Percentiles rank a stretch among this genome's conserved stretches.
Evolutionary conservation across 2,888 invertebrate species (phyloP).

Genomic region (Lasioglossum lativentre): DNA sequence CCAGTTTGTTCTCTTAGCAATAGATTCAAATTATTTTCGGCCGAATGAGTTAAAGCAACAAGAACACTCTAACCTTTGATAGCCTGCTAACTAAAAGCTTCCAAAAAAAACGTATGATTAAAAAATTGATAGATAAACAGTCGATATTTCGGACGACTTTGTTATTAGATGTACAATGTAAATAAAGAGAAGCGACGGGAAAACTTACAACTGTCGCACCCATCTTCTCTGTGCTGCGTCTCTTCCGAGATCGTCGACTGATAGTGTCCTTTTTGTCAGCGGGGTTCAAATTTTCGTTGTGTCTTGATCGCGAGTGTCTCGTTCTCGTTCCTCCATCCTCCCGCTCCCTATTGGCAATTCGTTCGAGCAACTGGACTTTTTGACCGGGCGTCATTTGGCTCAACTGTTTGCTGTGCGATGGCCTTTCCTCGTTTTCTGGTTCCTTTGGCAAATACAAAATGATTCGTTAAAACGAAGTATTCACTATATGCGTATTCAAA

Average conservation of each 20-base stretch:
- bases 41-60: not conserved
- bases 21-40: not conserved
- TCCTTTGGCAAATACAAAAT: conserved; percentile 73
- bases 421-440: conserved; percentile 80
- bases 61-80: conserved; percentile 20
- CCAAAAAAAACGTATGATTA: conserved; percentile 28
- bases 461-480: conserved; percentile 7
- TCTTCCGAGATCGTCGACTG: conserved; percentile 86
- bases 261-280: conserved; percentile 84
- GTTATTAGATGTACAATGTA: not conserved
- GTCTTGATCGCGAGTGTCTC: conserved; percentile 79
- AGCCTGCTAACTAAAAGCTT: conserved; percentile 40
- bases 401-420: conserved; percentile 78
- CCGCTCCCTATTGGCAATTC: conserved; percentile 71
- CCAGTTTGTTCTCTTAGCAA: not conserved
- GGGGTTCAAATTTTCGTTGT: conserved; percentile 80
- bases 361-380: conserved; percentile 79
- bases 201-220: conserved; percentile 87
- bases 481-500: not conserved
- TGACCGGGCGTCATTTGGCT: conserved; percentile 79
- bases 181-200: not conserved
- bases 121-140: conserved; percentile 15
- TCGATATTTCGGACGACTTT: not conserved
- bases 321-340: conserved; percentile 74
- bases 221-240: conserved; percentile 88